Base-by-base conservation (phyloP, 2,888 invertebrate genomes). In the Norana najaformis region DNA sequence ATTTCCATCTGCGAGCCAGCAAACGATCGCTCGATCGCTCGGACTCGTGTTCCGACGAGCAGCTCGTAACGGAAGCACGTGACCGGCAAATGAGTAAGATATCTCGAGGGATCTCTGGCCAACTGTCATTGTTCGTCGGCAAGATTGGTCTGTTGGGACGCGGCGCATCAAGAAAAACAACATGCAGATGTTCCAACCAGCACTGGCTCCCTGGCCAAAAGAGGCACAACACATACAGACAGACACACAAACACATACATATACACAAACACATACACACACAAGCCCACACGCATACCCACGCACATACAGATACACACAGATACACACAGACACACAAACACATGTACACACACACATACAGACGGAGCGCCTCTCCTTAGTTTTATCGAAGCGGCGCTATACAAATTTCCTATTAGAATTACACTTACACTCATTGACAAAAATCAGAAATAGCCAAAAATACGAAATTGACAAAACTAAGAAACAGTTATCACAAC, bases 201-300 rank as follows among this genome's bases (percentile, higher is more conserved):
- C 69, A n/a, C 69, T 69, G n/a, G 69, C 11, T n/a, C 69, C 69
- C 69, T n/a, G 69, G n/a, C 69, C 69, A 69, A 6, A 30, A 69
- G 69, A 69, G 30, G 69, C n/a, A n/a, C 30, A 69, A 11, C 69
- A 69, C 30, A 85, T 14, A 69, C 35, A 89, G 36, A 89, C 47
- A 89, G 36, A 89, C 47, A 89, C 14, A 89, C 5, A 89, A 34
- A 53, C 14, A 89, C 35, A 53, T 20, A 53, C 16, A 89, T 34
- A 53, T 11, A 89, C 35, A 89, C 35, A 89, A 34, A 89, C 41
- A 53, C 35, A 89, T n/a, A 89, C 35, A 53, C 53, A 89, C 35
- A 89, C 69, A 89, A 35, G 53, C 69, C n/a, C 36, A 88, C 88
- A 88, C 36, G 36, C 88, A 88, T 30, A 88, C 36, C n/a, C 88